Base-by-base conservation (phyloP, 2,797 vertebrate species). In the Neosilurus hyrtlii region DNA sequence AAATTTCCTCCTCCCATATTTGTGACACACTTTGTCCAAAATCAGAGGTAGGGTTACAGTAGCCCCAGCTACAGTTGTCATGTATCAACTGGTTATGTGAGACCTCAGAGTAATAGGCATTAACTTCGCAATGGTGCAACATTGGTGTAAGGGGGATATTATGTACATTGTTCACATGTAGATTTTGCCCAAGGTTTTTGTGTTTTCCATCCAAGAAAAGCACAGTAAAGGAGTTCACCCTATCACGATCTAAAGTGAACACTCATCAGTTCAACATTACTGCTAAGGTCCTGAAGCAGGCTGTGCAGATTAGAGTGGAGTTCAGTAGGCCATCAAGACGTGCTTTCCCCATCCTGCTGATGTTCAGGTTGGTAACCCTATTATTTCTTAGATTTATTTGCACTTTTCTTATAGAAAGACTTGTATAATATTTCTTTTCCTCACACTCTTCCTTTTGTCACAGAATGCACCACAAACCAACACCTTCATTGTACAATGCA, bases 391-490 rank as follows among this genome's bases (percentile, higher is more conserved):
- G 1, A 66, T 52, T 1, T 26, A 30, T 26, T 65, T 66, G n/a
- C 37, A 30, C 18, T 63, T 73, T 15, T 72, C 20, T 43, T 9
- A 37, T 10, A 26, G 35, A 9, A 22, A 5, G 4, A 1, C 49
- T 37, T n/a, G 54, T 43, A 56, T 56, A 61, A 56, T 3, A 73
- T 83, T 63, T 22, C 20, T 2, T 72, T 67, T 73, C 9, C 24
- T 89, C 15, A n/a, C n/a, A n/a, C n/a, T n/a, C n/a, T n/a, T n/a
- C n/a, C n/a, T n/a, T n/a, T n/a, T 77, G 26, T 81, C 37, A 70
- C 86, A 96, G 95, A 78, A 94, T 94, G 90, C 93, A 93, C 81
- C 89, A 95, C 84, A 94, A 88, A 63, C 96, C 96, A 11, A 95
- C 93, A 77, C 93, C 94, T 72, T 91, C 90, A 81, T 82, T 91